Conservation (phyloP, 2,113 vertebrate species). For the Anhinga anhinga region DNA sequence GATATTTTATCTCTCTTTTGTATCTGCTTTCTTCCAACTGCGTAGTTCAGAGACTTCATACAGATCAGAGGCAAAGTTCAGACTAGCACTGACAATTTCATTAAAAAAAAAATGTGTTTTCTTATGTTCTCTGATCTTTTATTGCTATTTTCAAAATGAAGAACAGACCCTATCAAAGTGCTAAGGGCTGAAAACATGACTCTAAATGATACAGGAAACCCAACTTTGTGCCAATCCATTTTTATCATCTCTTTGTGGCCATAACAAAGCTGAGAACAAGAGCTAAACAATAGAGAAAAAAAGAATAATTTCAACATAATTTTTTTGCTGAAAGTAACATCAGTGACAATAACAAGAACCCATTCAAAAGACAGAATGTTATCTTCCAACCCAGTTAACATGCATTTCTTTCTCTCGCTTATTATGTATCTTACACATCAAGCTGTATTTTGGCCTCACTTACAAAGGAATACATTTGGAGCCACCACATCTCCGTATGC, state of each 20-base stretch:
- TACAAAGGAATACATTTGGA: background rate
- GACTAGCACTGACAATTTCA: constrained; percentile 33
- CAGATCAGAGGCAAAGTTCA: constrained; percentile 40
- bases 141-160: constrained; percentile 57
- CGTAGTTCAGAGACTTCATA: constrained; percentile 27
- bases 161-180: constrained; percentile 32
- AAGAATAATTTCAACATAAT: background rate
- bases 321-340: constrained; percentile 6
- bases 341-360: background rate
- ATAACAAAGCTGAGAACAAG: constrained; percentile 53
- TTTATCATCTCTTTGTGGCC: constrained; percentile 53
- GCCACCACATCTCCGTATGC: background rate
- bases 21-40: background rate
- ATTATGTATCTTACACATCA: background rate
- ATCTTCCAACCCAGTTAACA: constrained; percentile 41
- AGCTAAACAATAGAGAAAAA: constrained; percentile 23
- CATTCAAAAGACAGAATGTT: constrained; percentile 35
- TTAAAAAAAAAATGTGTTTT: constrained; percentile 16
- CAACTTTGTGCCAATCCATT: constrained; percentile 34
- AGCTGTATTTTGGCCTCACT: background rate
- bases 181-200: constrained; percentile 49
- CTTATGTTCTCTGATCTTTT: constrained; percentile 22
- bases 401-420: background rate
- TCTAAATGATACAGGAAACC: constrained; percentile 32
- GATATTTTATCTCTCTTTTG: constrained; percentile 13